Evolutionary conservation across 92 coral and sea anemone genomes (phyloP).

Genomic region (Bergia puertoricense): DNA sequence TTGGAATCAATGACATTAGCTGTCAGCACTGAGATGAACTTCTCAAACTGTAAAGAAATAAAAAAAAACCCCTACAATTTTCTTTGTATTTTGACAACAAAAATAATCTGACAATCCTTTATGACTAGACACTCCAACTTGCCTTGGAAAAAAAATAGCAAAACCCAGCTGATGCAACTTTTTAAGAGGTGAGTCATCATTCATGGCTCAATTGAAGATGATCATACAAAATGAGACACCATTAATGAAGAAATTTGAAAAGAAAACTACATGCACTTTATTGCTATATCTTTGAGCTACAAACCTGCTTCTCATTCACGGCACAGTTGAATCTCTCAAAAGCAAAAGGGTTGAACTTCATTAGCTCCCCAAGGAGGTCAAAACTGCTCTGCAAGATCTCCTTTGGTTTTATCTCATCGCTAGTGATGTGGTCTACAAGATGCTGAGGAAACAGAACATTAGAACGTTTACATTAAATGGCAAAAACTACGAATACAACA

Average conservation of each 20-base stretch:
- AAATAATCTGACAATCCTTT: too few species aligned
- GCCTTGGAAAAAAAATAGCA: too few species aligned
- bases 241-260: too few species aligned
- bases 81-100: too few species aligned
- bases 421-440: constrained; percentile 92
- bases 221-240: background rate
- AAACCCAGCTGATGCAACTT: background rate
- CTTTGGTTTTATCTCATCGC: constrained; percentile 86
- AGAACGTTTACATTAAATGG: background rate
- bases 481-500: background rate
- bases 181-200: background rate
- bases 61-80: too few species aligned
- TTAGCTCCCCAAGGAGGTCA: constrained; percentile 95
- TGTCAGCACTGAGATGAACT: constrained; percentile 85
- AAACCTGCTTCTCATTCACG: constrained; percentile 86
- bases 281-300: background rate
- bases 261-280: background rate
- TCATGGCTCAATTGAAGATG: background rate
- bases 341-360: constrained; percentile 95
- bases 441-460: constrained; percentile 49
- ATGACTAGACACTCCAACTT: too few species aligned
- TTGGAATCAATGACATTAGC: constrained; percentile 97
- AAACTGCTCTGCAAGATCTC: constrained; percentile 98
- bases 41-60: constrained; percentile 79
- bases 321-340: constrained; percentile 89